Percentiles rank a stretch among this genome's conserved stretches.
These are phyloP conservation scores for Drosophila rhopaloa DNA, from an alignment of 1,140 invertebrate species.

Conservation along the genomic window DNA sequence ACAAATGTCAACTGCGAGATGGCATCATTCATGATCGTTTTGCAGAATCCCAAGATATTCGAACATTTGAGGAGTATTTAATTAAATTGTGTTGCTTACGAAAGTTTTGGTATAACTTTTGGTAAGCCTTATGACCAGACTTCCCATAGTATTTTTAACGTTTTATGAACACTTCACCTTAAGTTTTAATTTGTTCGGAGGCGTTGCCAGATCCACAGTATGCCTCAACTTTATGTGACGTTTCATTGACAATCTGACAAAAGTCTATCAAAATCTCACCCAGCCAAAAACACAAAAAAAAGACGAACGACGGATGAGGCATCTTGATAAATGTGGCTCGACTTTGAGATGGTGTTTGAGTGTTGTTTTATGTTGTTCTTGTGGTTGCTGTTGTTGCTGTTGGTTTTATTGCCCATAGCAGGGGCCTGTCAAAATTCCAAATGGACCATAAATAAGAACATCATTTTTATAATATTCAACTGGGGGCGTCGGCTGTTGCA, in stretches of 20 bases:
- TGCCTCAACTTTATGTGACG: conserved; percentile 41
- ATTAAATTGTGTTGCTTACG: too few relatives aligned
- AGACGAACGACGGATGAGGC: conserved; percentile 16
- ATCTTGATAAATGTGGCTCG: conserved; percentile 71
- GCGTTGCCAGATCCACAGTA: conserved; percentile 5
- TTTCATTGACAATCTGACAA: conserved; percentile 68
- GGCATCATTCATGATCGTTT: conserved; percentile 15
- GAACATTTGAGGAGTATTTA: neutral
- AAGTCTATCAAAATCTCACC: conserved; percentile 75
- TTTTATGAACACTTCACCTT: neutral
- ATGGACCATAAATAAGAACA: conserved; percentile 84
- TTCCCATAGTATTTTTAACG: neutral
- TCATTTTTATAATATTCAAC: conserved; percentile 72
- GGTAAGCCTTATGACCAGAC: too few relatives aligned
- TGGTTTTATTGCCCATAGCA: conserved; percentile 72
- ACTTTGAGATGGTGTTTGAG: conserved; percentile 12
- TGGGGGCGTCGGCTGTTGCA: conserved; percentile 35
- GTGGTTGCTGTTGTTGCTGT: conserved; percentile 18
- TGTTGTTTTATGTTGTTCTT: conserved; percentile 44
- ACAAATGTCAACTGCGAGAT: conserved; percentile 35
- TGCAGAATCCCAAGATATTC: neutral
- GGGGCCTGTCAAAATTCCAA: conserved; percentile 79
- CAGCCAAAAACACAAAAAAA: conserved; percentile 6
- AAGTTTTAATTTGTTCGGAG: neutral
- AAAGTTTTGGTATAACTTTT: too few relatives aligned